These are phyloP conservation scores for Oncopeltus fasciatus DNA, from an alignment of 1,140 invertebrate genomes.

Conservation along the genomic window DNA sequence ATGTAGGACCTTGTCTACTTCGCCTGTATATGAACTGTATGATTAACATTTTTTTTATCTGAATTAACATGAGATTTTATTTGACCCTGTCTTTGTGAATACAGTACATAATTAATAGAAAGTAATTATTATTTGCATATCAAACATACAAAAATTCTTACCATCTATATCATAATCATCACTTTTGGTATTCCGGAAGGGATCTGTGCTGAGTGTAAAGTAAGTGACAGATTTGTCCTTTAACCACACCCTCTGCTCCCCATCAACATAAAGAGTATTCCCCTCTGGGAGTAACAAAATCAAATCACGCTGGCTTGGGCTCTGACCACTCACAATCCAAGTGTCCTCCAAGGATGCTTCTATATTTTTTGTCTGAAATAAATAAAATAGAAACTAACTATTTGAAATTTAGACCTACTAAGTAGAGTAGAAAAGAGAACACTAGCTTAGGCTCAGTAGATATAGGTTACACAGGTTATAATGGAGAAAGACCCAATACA, in stretches of 20 bases:
- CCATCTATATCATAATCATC: too few species aligned
- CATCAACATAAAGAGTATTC: constrained; percentile 71
- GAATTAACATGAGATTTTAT: too few species aligned
- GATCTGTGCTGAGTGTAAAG: constrained; percentile 65
- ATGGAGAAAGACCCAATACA: not conserved
- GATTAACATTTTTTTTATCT: too few species aligned
- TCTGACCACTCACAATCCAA: constrained; percentile 86
- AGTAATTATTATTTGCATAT: too few species aligned
- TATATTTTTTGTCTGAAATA: constrained; percentile 45
- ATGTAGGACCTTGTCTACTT: too few species aligned
- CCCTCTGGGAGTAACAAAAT: constrained; percentile 51
- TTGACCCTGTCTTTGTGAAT: too few species aligned
- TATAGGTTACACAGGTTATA: not conserved
- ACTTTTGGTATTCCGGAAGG: constrained; percentile 39
- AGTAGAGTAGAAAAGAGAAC: not conserved
- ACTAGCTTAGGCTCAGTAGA: too few species aligned
- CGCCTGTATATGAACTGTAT: too few species aligned
- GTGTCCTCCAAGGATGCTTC: constrained; percentile 72
- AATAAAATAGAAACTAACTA: not conserved
- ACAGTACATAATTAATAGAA: too few species aligned
- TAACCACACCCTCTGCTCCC: constrained; percentile 71
- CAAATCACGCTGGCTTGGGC: constrained; percentile 57
- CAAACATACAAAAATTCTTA: too few species aligned
- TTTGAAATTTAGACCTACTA: not conserved
- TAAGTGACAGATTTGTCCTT: constrained; percentile 61